Evolutionary conservation across 1,140 invertebrate species (phyloP).

Genomic region (Sinella curviseta): DNA sequence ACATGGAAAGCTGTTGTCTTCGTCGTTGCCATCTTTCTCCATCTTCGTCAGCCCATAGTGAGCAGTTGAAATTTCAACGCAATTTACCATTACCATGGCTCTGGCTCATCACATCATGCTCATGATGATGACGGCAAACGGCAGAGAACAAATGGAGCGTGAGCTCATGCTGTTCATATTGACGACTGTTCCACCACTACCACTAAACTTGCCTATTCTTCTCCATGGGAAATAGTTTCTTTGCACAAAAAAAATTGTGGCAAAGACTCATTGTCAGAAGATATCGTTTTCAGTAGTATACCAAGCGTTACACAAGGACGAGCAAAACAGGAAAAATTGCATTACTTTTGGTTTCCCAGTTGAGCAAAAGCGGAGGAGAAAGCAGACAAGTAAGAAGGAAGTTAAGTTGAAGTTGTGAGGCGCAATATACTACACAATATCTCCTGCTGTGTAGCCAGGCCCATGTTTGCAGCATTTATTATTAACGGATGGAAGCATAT

Average conservation of each 20-base stretch:
- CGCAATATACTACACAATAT: not conserved
- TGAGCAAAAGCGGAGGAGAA: not conserved
- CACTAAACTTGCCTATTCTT: not conserved
- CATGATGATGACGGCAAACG: not conserved
- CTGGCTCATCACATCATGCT: not conserved
- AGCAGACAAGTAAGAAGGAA: not conserved
- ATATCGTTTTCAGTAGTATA: too few relatives aligned
- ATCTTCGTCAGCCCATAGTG: not conserved
- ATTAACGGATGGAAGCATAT: not conserved
- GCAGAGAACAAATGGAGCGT: slow-evolving; percentile 23
- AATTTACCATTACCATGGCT: not conserved
- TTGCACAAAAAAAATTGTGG: too few relatives aligned
- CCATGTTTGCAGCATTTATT: not conserved
- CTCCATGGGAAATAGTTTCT: too few relatives aligned
- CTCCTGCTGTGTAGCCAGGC: not conserved
- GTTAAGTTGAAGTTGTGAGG: too few relatives aligned
- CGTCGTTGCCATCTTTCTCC: not conserved
- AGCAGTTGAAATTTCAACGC: not conserved
- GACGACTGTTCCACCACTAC: not conserved
- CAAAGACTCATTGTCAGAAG: too few relatives aligned
- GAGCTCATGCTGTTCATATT: slow-evolving; percentile 14
- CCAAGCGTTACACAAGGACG: not conserved
- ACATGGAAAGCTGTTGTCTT: too few relatives aligned
- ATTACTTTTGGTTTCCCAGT: not conserved
- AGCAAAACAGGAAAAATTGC: not conserved